Conservation (phyloP, 2,797 vertebrate species). For the Paramormyrops hopkinsi region DNA sequence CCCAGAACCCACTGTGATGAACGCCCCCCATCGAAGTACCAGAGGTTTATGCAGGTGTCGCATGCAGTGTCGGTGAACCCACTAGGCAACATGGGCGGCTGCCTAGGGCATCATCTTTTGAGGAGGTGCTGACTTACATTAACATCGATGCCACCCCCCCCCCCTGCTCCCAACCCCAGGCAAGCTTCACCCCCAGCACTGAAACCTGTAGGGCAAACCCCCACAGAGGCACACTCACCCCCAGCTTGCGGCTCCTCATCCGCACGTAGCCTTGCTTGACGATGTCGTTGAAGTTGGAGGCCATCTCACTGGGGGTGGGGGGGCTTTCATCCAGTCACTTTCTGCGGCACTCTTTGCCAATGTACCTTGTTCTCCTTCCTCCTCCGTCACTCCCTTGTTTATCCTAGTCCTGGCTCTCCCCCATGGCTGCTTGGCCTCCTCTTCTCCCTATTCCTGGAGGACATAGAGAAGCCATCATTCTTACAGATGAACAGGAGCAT, state of each 20-base stretch:
- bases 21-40: no score
- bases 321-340: slow-evolving; percentile 5
- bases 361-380: not conserved
- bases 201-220: not conserved
- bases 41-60: no score
- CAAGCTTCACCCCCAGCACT: not conserved
- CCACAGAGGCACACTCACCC: slow-evolving; percentile 49
- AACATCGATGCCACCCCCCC: not conserved
- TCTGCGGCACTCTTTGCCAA: not conserved
- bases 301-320: slow-evolving; percentile 46
- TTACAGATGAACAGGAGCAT: not conserved
- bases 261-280: slow-evolving; percentile 72
- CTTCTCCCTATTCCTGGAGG: not conserved
- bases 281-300: slow-evolving; percentile 71
- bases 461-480: not conserved
- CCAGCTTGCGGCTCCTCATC: slow-evolving; percentile 73
- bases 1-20: no score
- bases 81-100: no score
- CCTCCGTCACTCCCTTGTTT: not conserved
- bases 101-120: no score
- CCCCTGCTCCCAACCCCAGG: not conserved
- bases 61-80: no score
- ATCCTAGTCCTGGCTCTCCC: not conserved
- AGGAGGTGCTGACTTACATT: not conserved
- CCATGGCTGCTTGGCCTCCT: not conserved